Base-by-base conservation (phyloP, 2,797 vertebrate species). In the Austrolebias charrua region DNA sequence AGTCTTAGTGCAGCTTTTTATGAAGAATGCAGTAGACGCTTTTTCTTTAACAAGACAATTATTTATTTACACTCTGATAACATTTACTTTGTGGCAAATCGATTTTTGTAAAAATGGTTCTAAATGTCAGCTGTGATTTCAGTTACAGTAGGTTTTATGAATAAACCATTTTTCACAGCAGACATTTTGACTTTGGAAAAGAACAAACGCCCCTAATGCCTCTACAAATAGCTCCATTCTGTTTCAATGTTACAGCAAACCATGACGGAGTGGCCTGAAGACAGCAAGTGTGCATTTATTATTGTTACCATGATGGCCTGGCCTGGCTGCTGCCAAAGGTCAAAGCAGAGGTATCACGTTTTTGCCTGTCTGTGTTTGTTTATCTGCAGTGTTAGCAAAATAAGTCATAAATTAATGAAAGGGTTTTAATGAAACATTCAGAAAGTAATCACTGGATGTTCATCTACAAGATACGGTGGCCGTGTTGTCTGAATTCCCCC, bases 101-200 rank as follows among this genome's bases (percentile, higher is more conserved):
- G 48, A 58, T 53, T 58, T 70, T 63, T 57, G 13, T 55, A n/a
- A 19, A 48, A 69, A 64, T 61, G 12, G 0, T 28, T 75, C 2
- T 58, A 38, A 70, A 78, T 46, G 33, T 51, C 47, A 72, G 11
- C 19, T 71, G 31, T 69, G 20, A 66, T 58, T 73, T 62, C 0
- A 48, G 40, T 19, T 3, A 33, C n/a, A n/a, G n/a, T 24, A 40
- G 28, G 18, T 72, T 66, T 72, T 2, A 28, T 70, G 5, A 57
- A 60, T 60, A 35, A 46, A 24, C 18, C 4, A 29, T 57, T 59
- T n/a, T 20, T 15, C 20, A 14, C 44, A 42, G 29, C 52, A 48
- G 38, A 19, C 16, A 33, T 24, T 71, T 45, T 52, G 42, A 52
- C 44, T 46, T 67, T 33, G 10, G 29, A 33, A 52, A 57, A 58